A percentile compares a stretch with the other conserved stretches of the same genome.
Evolutionary conservation across 2,113 vertebrate species (phyloP).

Genomic region (Acanthochromis polyacanthus): DNA sequence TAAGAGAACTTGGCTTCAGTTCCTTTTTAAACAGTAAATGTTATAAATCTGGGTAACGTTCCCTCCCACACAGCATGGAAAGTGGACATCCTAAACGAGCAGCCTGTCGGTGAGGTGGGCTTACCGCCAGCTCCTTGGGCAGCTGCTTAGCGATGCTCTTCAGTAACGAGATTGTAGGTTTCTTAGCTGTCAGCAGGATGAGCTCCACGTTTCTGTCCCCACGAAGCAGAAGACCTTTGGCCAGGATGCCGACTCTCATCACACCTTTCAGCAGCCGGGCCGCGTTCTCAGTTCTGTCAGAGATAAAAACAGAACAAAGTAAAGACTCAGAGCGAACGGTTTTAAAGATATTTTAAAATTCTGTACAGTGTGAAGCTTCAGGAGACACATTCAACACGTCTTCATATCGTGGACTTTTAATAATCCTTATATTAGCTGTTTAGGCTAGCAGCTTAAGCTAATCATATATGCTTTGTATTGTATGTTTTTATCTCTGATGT

Average conservation of each 20-base stretch:
- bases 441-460: too few relatives aligned
- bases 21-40: too few relatives aligned
- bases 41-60: too few relatives aligned
- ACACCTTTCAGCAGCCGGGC: conserved; percentile 87
- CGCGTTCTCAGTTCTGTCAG: conserved; percentile 63
- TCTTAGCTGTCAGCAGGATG: conserved; percentile 87
- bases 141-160: conserved; percentile 82
- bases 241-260: conserved; percentile 88
- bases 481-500: too few relatives aligned
- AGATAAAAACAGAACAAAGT: not conserved
- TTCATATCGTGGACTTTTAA: too few relatives aligned
- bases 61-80: not conserved
- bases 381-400: too few relatives aligned
- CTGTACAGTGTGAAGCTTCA: too few relatives aligned
- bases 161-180: conserved; percentile 84
- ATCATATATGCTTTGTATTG: too few relatives aligned
- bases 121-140: conserved; percentile 86
- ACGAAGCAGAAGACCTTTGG: conserved; percentile 88
- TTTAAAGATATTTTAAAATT: too few relatives aligned
- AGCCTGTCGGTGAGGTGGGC: conserved; percentile 14
- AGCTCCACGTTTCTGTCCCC: conserved; percentile 87
- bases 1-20: too few relatives aligned
- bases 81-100: not conserved
- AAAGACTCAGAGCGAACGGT: not conserved
- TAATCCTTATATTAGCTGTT: too few relatives aligned